Base-by-base conservation (phyloP, 2,888 invertebrate genomes). In the Dolichomitus sp. region DNA sequence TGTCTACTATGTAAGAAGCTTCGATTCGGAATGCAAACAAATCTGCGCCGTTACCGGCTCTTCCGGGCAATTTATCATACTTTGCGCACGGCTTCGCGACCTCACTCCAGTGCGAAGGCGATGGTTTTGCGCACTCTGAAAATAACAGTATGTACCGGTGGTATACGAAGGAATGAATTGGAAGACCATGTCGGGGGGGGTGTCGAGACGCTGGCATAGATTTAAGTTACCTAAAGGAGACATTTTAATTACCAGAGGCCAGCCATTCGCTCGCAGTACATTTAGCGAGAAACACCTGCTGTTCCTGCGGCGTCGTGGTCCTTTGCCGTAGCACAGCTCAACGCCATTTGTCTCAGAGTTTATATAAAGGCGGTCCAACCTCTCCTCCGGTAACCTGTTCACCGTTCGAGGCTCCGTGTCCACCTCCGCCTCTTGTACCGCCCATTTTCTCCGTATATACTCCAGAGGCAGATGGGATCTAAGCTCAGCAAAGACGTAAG, bases 301-400 rank as follows among this genome's bases (percentile, higher is more conserved):
- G 89, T 88, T 88, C 85, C 88, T 87, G 84, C 87, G 86, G 88
- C 80, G 88, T 87, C 88, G 87, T 88, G 86, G 87, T 76, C 74
- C 80, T 72, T 61, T 80, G 75, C 75, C 70, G 80, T 61, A 66
- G 79, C 68, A 81, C 63, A 82, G 86, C 85, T 85, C 84, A 85
- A 80, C 84, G 88, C 88, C 89, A 91, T 91, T 91, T 91, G 90
- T 91, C 91, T 91, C 85, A 75, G 85, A 90, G 91, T 89, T 90
- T 91, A 88, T 90, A 89, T 91, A 89, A 88, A 89, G 90, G 88
- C 80, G 45, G 59, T 82, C 68, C 72, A 48, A 59, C 79, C 50
- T 65, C 52, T 61, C 59, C 57, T 54, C 61, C 63, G 14, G 63
- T 76, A 73, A 80, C 76, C 73, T 48, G 77, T 37, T 33, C 61